Percentiles rank a stretch among this genome's conserved stretches.
phyloP scores from a whole-genome alignment of 2,888 invertebrate species.

The Netelia melanura region DNA sequence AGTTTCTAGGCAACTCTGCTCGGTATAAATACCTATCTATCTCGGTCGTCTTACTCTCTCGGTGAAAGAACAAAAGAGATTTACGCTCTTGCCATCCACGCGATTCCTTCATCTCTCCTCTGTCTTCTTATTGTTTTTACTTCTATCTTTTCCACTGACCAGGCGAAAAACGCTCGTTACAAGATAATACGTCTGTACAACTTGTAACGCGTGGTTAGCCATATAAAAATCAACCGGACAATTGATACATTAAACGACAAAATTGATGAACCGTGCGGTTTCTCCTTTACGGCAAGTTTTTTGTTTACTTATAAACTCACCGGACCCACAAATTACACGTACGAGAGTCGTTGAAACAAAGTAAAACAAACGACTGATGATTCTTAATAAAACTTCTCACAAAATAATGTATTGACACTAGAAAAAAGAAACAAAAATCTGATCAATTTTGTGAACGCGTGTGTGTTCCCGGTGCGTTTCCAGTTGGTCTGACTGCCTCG shows the following conservation, averaged over 20 bases:
- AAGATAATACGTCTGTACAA: neutral
- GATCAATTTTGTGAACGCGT: constrained; percentile 64
- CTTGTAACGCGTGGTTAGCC: too few species aligned
- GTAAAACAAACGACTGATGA: constrained; percentile 13
- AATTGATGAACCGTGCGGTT: too few species aligned
- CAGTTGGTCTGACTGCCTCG: constrained; percentile 84
- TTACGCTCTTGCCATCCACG: constrained; percentile 42
- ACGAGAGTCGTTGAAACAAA: constrained; percentile 1
- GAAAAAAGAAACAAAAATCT: constrained; percentile 41
- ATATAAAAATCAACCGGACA: too few species aligned
- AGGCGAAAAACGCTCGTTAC: constrained; percentile 9
- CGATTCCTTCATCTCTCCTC: constrained; percentile 27
- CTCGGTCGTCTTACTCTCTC: constrained; percentile 66
- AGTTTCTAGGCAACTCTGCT: constrained; percentile 57
- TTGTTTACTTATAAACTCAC: neutral
- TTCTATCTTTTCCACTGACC: neutral
- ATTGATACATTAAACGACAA: too few species aligned
- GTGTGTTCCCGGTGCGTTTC: constrained; percentile 71
- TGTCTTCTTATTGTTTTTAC: constrained; percentile 5
- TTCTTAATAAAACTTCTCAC: constrained; percentile 3
- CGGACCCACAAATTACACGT: neutral
- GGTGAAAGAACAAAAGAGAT: constrained; percentile 66
- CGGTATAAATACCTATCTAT: constrained; percentile 71
- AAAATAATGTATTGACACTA: neutral
- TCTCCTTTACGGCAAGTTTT: neutral